Evolutionary conservation across 1,140 invertebrate species (phyloP).

Genomic region (Cherax quadricarinatus): DNA sequence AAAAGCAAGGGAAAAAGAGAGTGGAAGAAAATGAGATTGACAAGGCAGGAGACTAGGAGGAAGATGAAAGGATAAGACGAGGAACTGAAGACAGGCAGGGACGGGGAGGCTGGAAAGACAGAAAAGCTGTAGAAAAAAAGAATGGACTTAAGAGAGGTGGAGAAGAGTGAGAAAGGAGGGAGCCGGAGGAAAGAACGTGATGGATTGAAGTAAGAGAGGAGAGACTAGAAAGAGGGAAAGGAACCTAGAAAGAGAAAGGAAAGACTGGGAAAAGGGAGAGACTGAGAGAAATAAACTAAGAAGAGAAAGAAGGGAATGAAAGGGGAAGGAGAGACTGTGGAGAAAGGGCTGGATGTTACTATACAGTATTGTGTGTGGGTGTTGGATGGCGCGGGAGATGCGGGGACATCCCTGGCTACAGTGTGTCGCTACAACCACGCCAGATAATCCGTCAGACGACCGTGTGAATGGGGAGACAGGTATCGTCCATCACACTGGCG

Average conservation of each 20-base stretch:
- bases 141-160: neutral
- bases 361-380: neutral
- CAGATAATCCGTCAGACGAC: neutral
- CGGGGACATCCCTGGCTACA: neutral
- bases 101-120: too few species aligned
- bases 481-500: neutral
- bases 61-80: too few species aligned
- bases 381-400: neutral
- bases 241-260: neutral
- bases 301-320: neutral
- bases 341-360: neutral
- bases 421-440: neutral
- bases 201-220: neutral
- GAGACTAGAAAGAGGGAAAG: neutral
- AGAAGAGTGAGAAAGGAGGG: neutral
- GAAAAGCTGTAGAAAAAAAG: neutral
- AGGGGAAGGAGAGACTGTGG: neutral
- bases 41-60: too few species aligned
- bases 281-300: neutral
- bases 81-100: too few species aligned
- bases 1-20: too few species aligned
- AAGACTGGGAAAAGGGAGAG: neutral
- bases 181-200: too few species aligned
- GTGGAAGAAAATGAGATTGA: too few species aligned
- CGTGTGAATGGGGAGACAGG: constrained; percentile 4